Evolutionary conservation across 92 coral and sea anemone genomes (phyloP), one percentile per base, ranked within the genome.

Genomic region (Paramuricea clavata): DNA sequence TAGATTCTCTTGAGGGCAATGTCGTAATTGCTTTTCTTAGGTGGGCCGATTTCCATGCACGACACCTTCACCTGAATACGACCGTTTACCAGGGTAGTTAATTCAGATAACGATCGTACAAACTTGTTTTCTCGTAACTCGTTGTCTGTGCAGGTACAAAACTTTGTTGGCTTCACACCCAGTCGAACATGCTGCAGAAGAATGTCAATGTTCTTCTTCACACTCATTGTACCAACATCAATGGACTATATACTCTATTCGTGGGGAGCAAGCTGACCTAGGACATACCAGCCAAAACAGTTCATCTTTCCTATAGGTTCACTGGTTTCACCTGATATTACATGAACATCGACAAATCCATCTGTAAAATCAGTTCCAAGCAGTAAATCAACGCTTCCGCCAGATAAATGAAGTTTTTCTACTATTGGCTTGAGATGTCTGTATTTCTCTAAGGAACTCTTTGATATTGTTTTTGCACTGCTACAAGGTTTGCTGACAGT

Each of bases 111-210:
- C 12, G 95, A 88, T 65, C 82, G 88, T 28, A 91, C 73, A 70
- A 92, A 90, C 86, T 71, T 90, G 78, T 60, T 90, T 80, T 93
- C 91, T 9, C 79, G 77, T 6, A 93, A 26, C 13, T 69, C 83
- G 31, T 75, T 76, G 21, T 93, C 94, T 6, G 36, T 91, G 82
- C 97, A 93, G 34, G 94, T 83, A 69, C 97, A 93, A 16, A 93
- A 89, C 62, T 92, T 76, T 0, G 95, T 92, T 16, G 90, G 97
- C 52, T 57, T 89, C 8, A 92, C 95, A 9, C 97, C 93, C 25
- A 92, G 69, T 43, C 31, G 74, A 56, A 85, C 95, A 81, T 89
- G 89, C 27, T 54, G 81, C 22, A 90, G 78, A 10, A 90, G 91
- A 31, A 73, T 92, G 61, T 77, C 71, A n/a, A n/a, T n/a, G n/a